Base-by-base conservation (phyloP, 2,888 invertebrate species). In the Cryptocephalus moraei region DNA sequence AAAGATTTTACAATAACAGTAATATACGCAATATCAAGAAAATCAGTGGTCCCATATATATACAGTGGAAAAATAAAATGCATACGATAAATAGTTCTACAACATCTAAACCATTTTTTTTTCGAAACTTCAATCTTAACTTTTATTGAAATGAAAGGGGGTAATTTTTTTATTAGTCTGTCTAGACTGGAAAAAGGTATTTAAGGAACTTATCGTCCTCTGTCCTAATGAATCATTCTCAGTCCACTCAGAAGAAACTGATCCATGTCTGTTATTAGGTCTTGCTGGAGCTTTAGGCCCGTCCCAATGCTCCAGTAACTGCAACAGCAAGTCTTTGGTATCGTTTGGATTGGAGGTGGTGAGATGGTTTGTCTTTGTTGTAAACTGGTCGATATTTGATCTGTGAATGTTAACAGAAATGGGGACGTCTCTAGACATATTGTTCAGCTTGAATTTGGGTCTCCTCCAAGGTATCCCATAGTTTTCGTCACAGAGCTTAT, bases 131-230 rank as follows among this genome's bases (percentile, higher is more conserved):
- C 3, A 22, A 22, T 22, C 22, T 51, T 51, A 53, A 49, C 56
- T 60, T 41, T 60, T 59, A 55, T 59, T 63, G 44, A 60, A 56
- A 55, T 65, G 61, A 58, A 68, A 70, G 13, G 59, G 61, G 22
- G 65, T 64, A 32, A 65, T 62, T 56, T 70, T 71, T 51, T 70
- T 70, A 47, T 60, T 65, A 10, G 64, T 62, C 13, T 69, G 61
- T 41, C 72, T 63, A 40, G 75, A 72, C 53, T 85, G 83, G 67
- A 86, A 88, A 72, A 87, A 88, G 47, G 83, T 84, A 56, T 88
- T 86, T 40, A 88, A 75, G 47, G 88, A 87, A 57, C 84, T 86
- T 75, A 89, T 86, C 8, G 88, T 84, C 58, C 78, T 80, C 62
- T 87, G 83, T 34, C 85, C 86, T 44, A 88, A 72, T 51, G 80